Conservation (phyloP, 2,888 invertebrate genomes). For the Papilio demoleus region DNA sequence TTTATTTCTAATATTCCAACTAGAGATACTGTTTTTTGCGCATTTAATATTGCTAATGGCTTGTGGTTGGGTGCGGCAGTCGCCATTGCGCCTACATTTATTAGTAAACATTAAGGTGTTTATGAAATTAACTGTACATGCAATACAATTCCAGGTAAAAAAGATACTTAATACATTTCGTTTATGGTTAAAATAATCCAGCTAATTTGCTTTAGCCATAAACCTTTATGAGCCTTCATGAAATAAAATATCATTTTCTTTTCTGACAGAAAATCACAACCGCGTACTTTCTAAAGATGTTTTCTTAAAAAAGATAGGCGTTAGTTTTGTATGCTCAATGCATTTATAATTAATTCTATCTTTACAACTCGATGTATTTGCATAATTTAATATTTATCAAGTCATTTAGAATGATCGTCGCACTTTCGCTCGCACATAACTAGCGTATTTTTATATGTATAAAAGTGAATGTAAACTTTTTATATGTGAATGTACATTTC, state of each 20-base stretch:
- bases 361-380: constrained; percentile 20
- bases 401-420: constrained; percentile 25
- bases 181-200: no score
- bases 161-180: neutral
- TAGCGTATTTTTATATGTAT: constrained; percentile 9
- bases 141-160: neutral
- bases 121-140: neutral
- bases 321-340: constrained; percentile 1
- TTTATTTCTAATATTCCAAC: no score
- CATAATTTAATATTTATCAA: constrained; percentile 35
- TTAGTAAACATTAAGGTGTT: neutral
- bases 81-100: neutral
- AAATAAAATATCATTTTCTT: no score
- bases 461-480: constrained; percentile 25
- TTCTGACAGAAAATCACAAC: neutral
- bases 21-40: constrained; percentile 14
- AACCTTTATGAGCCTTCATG: no score
- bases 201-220: neutral
- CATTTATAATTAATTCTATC: constrained; percentile 19
- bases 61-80: constrained; percentile 16
- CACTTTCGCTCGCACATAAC: constrained; percentile 30
- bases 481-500: neutral
- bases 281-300: constrained; percentile 7
- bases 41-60: constrained; percentile 40
- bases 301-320: constrained; percentile 6